Evolutionary conservation across 2,113 vertebrate species (phyloP).

Genomic region (Clupea harengus): DNA sequence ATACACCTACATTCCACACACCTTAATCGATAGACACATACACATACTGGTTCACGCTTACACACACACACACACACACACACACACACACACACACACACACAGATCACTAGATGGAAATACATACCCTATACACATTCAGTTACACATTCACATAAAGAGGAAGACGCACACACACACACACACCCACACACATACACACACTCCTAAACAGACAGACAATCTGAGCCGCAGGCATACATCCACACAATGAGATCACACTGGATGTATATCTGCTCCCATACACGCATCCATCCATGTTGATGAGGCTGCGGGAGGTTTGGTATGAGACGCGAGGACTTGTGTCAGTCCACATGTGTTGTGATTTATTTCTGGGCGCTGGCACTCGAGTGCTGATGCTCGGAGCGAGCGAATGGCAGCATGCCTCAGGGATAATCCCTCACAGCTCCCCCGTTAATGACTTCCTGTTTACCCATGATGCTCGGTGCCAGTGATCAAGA

Average conservation of each 20-base stretch:
- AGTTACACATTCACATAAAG: too few species aligned
- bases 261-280: not conserved
- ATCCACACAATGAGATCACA: not conserved
- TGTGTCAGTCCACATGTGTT: not conserved
- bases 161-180: too few species aligned
- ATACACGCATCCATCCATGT: not conserved
- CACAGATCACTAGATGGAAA: not conserved
- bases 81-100: too few species aligned
- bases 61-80: too few species aligned
- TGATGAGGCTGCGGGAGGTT: not conserved
- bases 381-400: not conserved
- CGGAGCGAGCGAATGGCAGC: slow-evolving; percentile 1
- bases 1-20: too few species aligned
- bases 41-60: too few species aligned
- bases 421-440: slow-evolving; percentile 18
- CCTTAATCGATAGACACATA: too few species aligned
- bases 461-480: slow-evolving; percentile 39
- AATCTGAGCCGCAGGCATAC: not conserved
- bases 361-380: not conserved
- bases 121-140: not conserved
- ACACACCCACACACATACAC: not conserved
- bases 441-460: slow-evolving; percentile 31
- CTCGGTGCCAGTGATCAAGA: slow-evolving; percentile 30
- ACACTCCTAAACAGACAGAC: not conserved
- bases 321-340: slow-evolving; percentile 41